A percentile compares a stretch with the other conserved stretches of the same genome.
Evolutionary conservation across 1,140 invertebrate genomes (phyloP).

Genomic region (Drosophila littoralis): DNA sequence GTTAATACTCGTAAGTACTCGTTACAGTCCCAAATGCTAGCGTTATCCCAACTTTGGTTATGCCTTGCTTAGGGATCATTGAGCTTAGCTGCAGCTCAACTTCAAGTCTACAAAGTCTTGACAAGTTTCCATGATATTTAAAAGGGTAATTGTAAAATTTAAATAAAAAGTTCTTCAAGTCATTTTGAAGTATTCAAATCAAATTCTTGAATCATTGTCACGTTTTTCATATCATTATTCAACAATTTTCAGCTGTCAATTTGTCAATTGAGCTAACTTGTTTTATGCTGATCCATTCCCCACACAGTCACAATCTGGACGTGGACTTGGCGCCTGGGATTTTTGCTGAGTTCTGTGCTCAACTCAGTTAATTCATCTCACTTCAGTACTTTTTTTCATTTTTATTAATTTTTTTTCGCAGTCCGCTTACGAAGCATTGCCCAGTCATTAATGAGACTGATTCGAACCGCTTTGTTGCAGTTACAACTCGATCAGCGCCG

Average conservation of each 20-base stretch:
- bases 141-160: too few relatives aligned
- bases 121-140: too few relatives aligned
- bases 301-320: not conserved
- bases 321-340: constrained; percentile 5
- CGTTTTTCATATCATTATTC: not conserved
- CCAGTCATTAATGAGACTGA: constrained; percentile 45
- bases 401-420: constrained; percentile 1
- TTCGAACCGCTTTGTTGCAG: constrained; percentile 63
- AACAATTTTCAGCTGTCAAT: not conserved
- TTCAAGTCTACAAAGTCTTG: too few relatives aligned
- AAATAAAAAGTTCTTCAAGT: too few relatives aligned
- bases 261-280: not conserved
- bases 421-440: constrained; percentile 41
- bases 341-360: constrained; percentile 3
- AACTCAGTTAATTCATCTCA: constrained; percentile 14
- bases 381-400: not conserved
- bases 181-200: not conserved
- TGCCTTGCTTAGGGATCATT: too few relatives aligned
- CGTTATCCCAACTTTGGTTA: too few relatives aligned
- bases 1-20: too few relatives aligned
- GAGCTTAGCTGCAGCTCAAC: too few relatives aligned
- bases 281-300: constrained; percentile 1
- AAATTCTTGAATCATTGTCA: not conserved
- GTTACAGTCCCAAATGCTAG: too few relatives aligned
- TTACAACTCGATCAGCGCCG: constrained; percentile 61